These are phyloP conservation scores for Brachyistius frenatus DNA, from an alignment of 2,113 vertebrate species.

Conservation along the genomic window DNA sequence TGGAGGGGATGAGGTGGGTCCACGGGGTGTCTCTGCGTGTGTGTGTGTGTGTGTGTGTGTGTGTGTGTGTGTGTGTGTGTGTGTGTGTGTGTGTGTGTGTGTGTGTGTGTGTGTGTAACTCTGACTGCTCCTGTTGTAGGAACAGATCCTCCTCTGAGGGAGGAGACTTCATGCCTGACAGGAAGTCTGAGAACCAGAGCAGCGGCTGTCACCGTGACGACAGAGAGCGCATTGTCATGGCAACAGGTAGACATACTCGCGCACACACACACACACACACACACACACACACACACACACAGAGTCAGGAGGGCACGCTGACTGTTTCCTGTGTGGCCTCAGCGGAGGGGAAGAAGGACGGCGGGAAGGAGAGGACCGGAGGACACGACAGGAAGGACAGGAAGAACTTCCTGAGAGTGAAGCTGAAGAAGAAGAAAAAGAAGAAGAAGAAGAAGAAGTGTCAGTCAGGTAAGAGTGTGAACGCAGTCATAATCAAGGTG, in stretches of 20 bases:
- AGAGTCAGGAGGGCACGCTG: neutral
- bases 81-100: no score
- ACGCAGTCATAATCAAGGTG: no score
- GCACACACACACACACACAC: neutral
- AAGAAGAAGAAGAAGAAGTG: slow-evolving; percentile 90
- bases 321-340: neutral
- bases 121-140: slow-evolving; percentile 59
- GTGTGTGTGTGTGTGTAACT: neutral
- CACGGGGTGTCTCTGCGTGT: neutral
- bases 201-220: slow-evolving; percentile 72
- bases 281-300: neutral
- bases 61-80: no score
- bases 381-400: slow-evolving; percentile 80
- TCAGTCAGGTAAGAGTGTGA: slow-evolving; percentile 84
- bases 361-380: slow-evolving; percentile 85
- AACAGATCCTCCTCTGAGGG: slow-evolving; percentile 84
- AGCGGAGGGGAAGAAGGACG: slow-evolving; percentile 83
- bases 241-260: slow-evolving; percentile 76
- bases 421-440: slow-evolving; percentile 94
- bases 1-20: slow-evolving; percentile 74
- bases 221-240: slow-evolving; percentile 62
- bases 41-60: no score
- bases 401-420: slow-evolving; percentile 88
- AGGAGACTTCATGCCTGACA: slow-evolving; percentile 74
- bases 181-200: slow-evolving; percentile 80